phyloP scores from a whole-genome alignment of 2,888 invertebrate species.

The Ecdyonurus torrentis region DNA sequence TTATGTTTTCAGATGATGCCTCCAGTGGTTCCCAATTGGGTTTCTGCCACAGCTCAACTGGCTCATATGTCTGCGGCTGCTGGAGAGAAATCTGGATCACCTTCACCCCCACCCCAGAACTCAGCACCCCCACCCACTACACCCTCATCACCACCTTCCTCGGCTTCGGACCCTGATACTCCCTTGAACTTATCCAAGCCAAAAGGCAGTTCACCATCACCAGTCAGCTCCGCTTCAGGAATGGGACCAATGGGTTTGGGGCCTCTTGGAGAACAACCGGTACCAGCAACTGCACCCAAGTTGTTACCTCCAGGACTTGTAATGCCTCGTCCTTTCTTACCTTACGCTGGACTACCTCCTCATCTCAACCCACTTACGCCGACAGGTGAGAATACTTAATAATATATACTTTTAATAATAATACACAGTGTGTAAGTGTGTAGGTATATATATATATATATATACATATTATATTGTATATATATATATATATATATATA shows the following conservation, averaged over 20 bases:
- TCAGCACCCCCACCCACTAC: constrained; percentile 16
- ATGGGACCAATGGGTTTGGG: constrained; percentile 15
- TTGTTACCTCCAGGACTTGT: constrained; percentile 39
- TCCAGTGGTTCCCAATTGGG: constrained; percentile 39
- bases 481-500: too few species aligned
- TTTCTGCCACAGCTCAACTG: constrained; percentile 49
- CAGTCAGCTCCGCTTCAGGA: constrained; percentile 22
- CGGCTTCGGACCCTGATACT: constrained; percentile 50
- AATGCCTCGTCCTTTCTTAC: constrained; percentile 40
- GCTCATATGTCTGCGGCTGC: constrained; percentile 45
- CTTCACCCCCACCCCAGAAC: constrained; percentile 11
- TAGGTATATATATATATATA: too few species aligned
- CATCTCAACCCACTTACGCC: constrained; percentile 26
- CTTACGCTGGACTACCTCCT: constrained; percentile 42
- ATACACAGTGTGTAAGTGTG: too few species aligned
- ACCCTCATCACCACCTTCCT: constrained; percentile 19
- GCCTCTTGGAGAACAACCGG: constrained; percentile 28
- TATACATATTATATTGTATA: too few species aligned
- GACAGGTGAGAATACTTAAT: constrained; percentile 18
- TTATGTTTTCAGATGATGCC: constrained; percentile 29
- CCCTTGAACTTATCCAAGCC: constrained; percentile 83
- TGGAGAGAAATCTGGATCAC: constrained; percentile 15
- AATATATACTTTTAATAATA: too few species aligned
- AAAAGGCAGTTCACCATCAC: constrained; percentile 34
- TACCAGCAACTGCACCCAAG: constrained; percentile 38